Evolutionary conservation across 2,888 invertebrate genomes (phyloP).

Genomic region (Loripinus fragilis): DNA sequence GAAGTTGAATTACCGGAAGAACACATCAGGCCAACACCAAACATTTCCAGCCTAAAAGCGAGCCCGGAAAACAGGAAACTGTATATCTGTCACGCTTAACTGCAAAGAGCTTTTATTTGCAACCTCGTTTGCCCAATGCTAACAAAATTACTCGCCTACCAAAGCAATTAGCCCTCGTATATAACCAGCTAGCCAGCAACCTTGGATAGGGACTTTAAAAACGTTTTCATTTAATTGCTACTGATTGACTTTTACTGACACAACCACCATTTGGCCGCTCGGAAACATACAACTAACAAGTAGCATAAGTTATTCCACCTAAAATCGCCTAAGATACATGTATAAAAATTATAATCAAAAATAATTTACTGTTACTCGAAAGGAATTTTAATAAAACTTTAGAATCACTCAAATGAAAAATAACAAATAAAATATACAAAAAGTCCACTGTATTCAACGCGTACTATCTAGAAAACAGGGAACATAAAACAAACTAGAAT

Average conservation of each 20-base stretch:
- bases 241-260: neutral
- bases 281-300: neutral
- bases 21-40: neutral
- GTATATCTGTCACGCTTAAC: neutral
- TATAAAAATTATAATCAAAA: too few relatives aligned
- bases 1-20: neutral
- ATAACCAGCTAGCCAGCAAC: neutral
- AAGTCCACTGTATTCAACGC: too few relatives aligned
- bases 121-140: neutral
- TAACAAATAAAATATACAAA: too few relatives aligned
- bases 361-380: too few relatives aligned
- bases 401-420: too few relatives aligned
- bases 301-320: too few relatives aligned
- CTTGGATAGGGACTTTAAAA: neutral
- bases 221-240: neutral
- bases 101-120: neutral
- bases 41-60: slow-evolving; percentile 4
- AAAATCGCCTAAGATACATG: too few relatives aligned
- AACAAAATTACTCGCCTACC: slow-evolving; percentile 13
- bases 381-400: too few relatives aligned
- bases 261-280: neutral
- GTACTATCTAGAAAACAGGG: too few relatives aligned
- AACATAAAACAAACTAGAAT: too few relatives aligned
- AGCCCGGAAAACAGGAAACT: neutral
- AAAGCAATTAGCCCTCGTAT: neutral